A percentile compares a stretch with the other conserved stretches of the same genome.
These are phyloP conservation scores for Drosophila subquinaria DNA, from an alignment of 2,888 invertebrate genomes.

Conservation along the genomic window DNA sequence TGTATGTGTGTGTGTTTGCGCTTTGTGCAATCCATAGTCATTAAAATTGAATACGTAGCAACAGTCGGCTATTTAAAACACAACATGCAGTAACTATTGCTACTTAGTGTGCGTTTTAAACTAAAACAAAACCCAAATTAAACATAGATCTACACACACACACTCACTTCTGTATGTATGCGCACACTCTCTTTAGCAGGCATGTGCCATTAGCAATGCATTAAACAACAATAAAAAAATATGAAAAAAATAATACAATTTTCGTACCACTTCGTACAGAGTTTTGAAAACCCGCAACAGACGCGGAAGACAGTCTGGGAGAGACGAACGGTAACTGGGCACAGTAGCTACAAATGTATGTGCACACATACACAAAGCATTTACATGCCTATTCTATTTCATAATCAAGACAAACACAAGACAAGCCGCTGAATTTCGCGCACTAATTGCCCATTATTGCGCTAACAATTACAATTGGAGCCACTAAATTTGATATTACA, in stretches of 20 bases:
- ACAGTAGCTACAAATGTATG: neutral
- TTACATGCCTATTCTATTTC: constrained; percentile 79
- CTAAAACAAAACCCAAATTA: constrained; percentile 80
- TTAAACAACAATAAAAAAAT: constrained; percentile 55
- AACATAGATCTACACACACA: constrained; percentile 26
- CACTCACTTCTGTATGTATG: constrained; percentile 38
- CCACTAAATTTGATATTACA: constrained; percentile 50
- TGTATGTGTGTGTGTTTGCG: constrained; percentile 28
- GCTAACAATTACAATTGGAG: constrained; percentile 41
- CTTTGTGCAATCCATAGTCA: constrained; percentile 75
- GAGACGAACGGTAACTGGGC: constrained; percentile 3
- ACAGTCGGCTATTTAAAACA: constrained; percentile 48
- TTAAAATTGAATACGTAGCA: constrained; percentile 69
- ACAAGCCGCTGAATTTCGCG: constrained; percentile 51
- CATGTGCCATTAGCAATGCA: constrained; percentile 51
- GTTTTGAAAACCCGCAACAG: constrained; percentile 61
- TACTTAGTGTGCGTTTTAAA: constrained; percentile 83
- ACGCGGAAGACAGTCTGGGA: constrained; percentile 68
- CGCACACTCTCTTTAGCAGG: constrained; percentile 24
- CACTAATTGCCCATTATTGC: constrained; percentile 73
- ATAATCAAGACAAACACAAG: constrained; percentile 47
- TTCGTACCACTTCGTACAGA: constrained; percentile 31
- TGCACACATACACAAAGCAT: constrained; percentile 32
- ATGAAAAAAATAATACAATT: constrained; percentile 29
- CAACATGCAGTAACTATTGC: constrained; percentile 59